Percentiles rank a stretch among this genome's conserved stretches.
phyloP scores from a whole-genome alignment of 2,797 vertebrate species.

The Potorous gilbertii region DNA sequence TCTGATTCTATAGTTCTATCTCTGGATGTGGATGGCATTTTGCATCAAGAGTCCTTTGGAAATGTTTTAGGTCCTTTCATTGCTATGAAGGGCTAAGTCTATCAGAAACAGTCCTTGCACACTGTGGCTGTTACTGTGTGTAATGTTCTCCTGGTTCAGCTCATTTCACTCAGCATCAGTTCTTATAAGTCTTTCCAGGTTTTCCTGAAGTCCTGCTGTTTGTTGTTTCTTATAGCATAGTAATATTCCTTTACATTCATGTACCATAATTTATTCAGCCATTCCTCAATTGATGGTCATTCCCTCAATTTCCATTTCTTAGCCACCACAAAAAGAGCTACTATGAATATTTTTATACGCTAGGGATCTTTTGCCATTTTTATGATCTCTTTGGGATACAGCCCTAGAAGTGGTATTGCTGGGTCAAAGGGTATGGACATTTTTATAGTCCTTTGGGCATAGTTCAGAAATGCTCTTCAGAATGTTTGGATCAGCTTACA shows the following conservation, averaged over 20 bases:
- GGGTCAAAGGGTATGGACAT: no score
- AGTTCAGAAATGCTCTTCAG: no score
- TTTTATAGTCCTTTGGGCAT: no score
- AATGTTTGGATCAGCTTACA: no score
- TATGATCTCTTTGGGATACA: no score
- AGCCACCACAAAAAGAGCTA: no score
- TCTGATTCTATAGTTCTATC: not conserved
- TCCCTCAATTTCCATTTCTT: no score
- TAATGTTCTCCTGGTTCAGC: not conserved
- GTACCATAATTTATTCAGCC: not conserved
- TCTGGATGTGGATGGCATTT: not conserved
- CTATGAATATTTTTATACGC: no score
- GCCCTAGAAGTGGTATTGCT: no score
- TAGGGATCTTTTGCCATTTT: no score
- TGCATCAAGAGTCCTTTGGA: not conserved
- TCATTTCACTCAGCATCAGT: not conserved
- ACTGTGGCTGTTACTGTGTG: not conserved
- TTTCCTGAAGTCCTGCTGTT: not conserved
- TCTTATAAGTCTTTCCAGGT: not conserved
- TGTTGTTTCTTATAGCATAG: not conserved
- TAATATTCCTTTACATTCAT: not conserved
- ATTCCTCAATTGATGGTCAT: no score
- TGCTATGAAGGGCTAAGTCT: not conserved
- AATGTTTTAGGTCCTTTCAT: not conserved
- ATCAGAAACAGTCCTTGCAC: not conserved